Percentiles rank a stretch among this genome's conserved stretches.
Evolutionary conservation across 2,113 vertebrate species (phyloP).

Genomic region (Hystrix cristata): DNA sequence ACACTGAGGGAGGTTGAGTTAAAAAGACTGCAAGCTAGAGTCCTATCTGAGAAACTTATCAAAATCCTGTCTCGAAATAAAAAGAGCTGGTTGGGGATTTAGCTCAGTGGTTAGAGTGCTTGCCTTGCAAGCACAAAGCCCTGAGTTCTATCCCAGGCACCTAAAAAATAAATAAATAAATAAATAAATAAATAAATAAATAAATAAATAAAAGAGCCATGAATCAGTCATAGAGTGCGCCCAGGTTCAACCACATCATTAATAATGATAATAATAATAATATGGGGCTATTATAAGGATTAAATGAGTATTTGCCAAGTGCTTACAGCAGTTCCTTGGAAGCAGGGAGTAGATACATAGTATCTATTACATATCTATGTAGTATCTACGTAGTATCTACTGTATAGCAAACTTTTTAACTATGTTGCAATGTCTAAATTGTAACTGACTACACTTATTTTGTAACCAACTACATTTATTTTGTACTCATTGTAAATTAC

Average conservation of each 20-base stretch:
- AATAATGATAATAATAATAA: not conserved
- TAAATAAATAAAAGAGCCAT: too few relatives aligned
- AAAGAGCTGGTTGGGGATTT: too few relatives aligned
- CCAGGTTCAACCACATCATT: not conserved
- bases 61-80: not conserved
- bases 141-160: not conserved
- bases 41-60: not conserved
- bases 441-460: not conserved
- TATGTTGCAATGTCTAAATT: not conserved
- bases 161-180: too few relatives aligned
- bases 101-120: too few relatives aligned
- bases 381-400: not conserved
- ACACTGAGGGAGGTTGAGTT: not conserved
- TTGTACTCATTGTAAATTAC: not conserved
- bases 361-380: too few relatives aligned
- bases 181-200: too few relatives aligned
- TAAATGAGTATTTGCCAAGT: not conserved
- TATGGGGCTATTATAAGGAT: not conserved
- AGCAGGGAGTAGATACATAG: too few relatives aligned
- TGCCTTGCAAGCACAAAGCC: not conserved
- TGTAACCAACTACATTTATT: not conserved
- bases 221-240: too few relatives aligned
- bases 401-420: not conserved
- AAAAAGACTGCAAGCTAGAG: not conserved
- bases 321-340: not conserved